Conservation (phyloP, 2,888 invertebrate species). For the Tenthredo amoena region DNA sequence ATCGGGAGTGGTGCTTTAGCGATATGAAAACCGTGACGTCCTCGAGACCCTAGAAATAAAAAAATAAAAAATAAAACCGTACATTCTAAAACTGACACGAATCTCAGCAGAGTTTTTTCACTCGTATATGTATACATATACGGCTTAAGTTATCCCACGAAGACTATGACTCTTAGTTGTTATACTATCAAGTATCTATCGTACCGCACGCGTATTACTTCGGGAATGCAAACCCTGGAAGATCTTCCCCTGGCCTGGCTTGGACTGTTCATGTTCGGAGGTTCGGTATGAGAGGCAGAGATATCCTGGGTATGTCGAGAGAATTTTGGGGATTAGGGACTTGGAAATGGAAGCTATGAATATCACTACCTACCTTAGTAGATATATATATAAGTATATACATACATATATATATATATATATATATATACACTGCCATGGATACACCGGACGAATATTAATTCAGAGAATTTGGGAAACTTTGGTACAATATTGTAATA, state of each 20-base stretch:
- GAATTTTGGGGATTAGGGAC: slow-evolving; percentile 67
- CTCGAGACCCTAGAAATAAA: background rate
- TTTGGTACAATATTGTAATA: slow-evolving; percentile 28
- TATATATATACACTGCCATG: background rate
- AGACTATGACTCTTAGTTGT: background rate
- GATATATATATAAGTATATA: background rate
- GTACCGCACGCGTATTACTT: slow-evolving; percentile 60
- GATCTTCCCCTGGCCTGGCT: slow-evolving; percentile 62
- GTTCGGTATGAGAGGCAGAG: slow-evolving; percentile 47
- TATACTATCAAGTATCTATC: background rate
- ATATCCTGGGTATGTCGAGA: slow-evolving; percentile 56
- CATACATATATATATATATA: background rate
- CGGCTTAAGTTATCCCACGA: slow-evolving; percentile 2
- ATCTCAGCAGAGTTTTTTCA: background rate
- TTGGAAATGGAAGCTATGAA: slow-evolving; percentile 66
- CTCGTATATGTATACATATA: background rate
- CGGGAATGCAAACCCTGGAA: slow-evolving; percentile 60
- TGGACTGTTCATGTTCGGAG: slow-evolving; percentile 54
- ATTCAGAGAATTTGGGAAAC: slow-evolving; percentile 58
- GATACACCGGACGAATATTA: slow-evolving; percentile 67
- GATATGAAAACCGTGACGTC: slow-evolving; percentile 10
- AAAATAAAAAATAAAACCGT: background rate
- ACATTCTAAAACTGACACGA: background rate
- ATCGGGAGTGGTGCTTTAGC: slow-evolving; percentile 28
- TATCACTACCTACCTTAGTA: slow-evolving; percentile 60